These are phyloP conservation scores for Numenius arquata DNA, from an alignment of 2,113 vertebrate genomes.

Conservation along the genomic window DNA sequence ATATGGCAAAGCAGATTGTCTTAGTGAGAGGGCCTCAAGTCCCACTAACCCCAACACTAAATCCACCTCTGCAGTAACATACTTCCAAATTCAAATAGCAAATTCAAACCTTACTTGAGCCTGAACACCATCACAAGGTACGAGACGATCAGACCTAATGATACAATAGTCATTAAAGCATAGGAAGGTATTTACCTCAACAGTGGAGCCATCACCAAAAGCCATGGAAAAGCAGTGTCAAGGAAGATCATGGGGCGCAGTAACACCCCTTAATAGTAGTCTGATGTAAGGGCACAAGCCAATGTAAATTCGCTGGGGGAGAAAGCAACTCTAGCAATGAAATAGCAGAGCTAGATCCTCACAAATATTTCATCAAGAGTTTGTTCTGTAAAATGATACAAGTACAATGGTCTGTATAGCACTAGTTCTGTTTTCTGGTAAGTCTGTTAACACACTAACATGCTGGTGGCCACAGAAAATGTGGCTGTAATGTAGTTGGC, in stretches of 20 bases:
- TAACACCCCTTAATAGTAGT: neutral
- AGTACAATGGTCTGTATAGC: neutral
- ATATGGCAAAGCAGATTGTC: neutral
- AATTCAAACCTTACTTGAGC: neutral
- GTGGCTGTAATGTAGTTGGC: accelerated
- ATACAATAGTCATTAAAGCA: neutral
- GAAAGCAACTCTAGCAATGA: neutral
- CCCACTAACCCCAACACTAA: neutral
- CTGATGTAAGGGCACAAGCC: neutral
- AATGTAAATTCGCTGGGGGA: neutral
- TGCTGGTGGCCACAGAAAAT: neutral
- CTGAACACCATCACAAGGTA: neutral
- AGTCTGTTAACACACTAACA: neutral
- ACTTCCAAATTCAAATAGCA: neutral
- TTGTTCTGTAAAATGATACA: neutral
- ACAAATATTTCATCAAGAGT: neutral
- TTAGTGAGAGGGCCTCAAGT: neutral
- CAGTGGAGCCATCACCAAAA: neutral
- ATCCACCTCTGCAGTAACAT: neutral
- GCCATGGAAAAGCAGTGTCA: neutral
- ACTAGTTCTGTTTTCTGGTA: neutral
- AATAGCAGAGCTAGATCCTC: neutral
- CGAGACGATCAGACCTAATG: neutral
- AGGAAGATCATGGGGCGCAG: neutral
- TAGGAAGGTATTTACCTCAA: neutral